Percentiles rank a stretch among this genome's conserved stretches.
These are phyloP conservation scores for Pollimyrus isidori DNA, from an alignment of 2,113 vertebrate genomes.

Conservation along the genomic window DNA sequence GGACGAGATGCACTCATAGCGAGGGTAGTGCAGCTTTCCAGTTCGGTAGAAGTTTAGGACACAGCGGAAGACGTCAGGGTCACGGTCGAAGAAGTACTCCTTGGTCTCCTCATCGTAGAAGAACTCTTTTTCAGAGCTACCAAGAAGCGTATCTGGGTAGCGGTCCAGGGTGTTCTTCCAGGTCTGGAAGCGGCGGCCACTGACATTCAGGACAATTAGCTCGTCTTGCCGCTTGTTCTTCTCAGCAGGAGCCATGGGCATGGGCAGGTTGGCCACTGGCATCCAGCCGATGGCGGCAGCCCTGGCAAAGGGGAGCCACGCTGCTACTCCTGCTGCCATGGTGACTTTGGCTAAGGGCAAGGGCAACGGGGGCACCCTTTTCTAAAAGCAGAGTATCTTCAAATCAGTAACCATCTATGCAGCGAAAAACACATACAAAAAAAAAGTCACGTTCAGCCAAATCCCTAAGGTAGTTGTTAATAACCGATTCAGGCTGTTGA, in stretches of 20 bases:
- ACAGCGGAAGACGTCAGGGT: conserved; percentile 88
- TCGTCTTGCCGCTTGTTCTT: conserved; percentile 90
- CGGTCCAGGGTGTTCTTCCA: conserved; percentile 96
- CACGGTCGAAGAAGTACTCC: conserved; percentile 97
- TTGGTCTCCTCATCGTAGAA: conserved; percentile 97
- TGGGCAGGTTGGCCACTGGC: conserved; percentile 96
- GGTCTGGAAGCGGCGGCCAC: conserved; percentile 89
- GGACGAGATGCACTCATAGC: conserved; percentile 91
- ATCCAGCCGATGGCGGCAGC: conserved; percentile 98
- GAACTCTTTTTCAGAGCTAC: conserved; percentile 97
- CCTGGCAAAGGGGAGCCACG: conserved; percentile 95
- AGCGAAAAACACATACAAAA: neutral
- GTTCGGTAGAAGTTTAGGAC: conserved; percentile 98
- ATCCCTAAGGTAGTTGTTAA: neutral
- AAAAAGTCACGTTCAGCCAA: neutral
- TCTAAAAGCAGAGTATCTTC: conserved; percentile 66
- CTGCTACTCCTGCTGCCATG: conserved; percentile 97
- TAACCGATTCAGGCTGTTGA: neutral
- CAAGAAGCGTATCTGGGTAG: conserved; percentile 91
- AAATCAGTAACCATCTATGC: conserved; percentile 69
- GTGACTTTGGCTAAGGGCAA: conserved; percentile 58
- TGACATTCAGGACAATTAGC: conserved; percentile 89
- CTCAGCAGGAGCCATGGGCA: conserved; percentile 85
- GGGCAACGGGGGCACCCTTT: conserved; percentile 47
- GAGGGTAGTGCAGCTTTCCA: conserved; percentile 92